Evolutionary conservation across 2,888 invertebrate species (phyloP), one percentile per base, ranked within the genome.

Genomic region (Ormia ochracea): DNA sequence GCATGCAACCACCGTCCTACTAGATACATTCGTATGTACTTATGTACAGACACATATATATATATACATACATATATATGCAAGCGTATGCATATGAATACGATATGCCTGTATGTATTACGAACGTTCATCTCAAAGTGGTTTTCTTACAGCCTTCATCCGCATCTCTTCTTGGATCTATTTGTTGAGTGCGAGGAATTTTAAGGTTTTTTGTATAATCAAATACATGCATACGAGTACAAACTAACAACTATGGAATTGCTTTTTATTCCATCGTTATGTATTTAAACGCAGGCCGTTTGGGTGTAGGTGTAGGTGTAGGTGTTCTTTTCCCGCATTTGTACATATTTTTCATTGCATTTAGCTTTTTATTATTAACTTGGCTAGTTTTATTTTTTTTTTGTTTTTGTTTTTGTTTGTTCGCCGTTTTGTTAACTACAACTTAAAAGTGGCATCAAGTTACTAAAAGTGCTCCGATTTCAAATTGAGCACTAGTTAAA

Each of bases 401-500:
- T 43, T 48, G n/a, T 12, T 65, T 59, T 6, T 26, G n/a, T 61
- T 7, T 66, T 66, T 68, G 43, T 75, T 75, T 59, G 50, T 43
- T 59, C 50, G 72, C 36, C 59, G 50, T 72, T 72, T 80, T 76
- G 76, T 72, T 72, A 59, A 76, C 66, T 80, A 54, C 70, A 80
- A 80, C 76, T 63, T 80, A 17, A 80, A 80, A 76, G 68, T 80
- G 76, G 66, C 80, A 80, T 80, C 76, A 56, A 73, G 54, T 76
- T 63, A 66, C 54, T 66, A 65, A 80, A 76, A 68, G 72, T 76
- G 61, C 33, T 68, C n/a, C 72, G 80, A 80, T 72, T 68, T 80
- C 56, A 73, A 80, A 80, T 68, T 72, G 80, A 75, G 79, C 78
- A 79, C 78, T 76, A 61, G 75, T 78, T 75, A 78, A 81, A 81